Evolutionary conservation across 1,140 invertebrate species (phyloP).

Genomic region (Paralvinella palmiformis): DNA sequence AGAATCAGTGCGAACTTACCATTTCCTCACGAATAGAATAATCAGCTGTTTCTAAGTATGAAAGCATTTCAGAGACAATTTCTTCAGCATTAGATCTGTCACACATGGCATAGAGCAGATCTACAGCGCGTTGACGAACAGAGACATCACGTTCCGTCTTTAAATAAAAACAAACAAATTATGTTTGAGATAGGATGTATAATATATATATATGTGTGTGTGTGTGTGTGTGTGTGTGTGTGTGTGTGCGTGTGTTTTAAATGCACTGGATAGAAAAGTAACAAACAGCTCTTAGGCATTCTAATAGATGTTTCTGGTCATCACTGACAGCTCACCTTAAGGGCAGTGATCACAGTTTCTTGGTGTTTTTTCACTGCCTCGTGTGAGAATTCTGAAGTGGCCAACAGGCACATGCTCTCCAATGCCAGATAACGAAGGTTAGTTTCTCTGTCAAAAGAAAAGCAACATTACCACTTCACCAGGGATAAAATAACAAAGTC

Average conservation of each 20-base stretch:
- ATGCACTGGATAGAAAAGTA: too few relatives aligned
- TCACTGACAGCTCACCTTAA: conserved; percentile 65
- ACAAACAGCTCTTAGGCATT: too few relatives aligned
- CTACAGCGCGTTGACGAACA: conserved; percentile 95
- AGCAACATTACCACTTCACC: too few relatives aligned
- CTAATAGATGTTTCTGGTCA: not conserved
- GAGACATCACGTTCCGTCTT: conserved; percentile 98
- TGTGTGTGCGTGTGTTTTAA: too few relatives aligned
- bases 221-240: too few relatives aligned
- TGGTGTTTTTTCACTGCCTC: conserved; percentile 99
- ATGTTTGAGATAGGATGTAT: too few relatives aligned
- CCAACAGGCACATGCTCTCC: conserved; percentile 98
- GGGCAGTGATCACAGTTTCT: conserved; percentile 96
- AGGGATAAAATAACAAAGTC: too few relatives aligned
- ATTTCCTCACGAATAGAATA: conserved; percentile 99
- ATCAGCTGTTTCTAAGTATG: conserved; percentile 97
- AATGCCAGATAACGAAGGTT: conserved; percentile 91
- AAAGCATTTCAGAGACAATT: conserved; percentile 99
- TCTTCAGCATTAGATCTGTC: conserved; percentile 98
- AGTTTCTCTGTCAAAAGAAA: too few relatives aligned
- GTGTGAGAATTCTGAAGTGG: conserved; percentile 98
- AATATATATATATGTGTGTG: too few relatives aligned
- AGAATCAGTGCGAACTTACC: conserved; percentile 66
- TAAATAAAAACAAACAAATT: not conserved
- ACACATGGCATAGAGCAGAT: conserved; percentile 99